phyloP scores from a whole-genome alignment of 2,797 vertebrate genomes.

The Sebastiscus albofasciatus region DNA sequence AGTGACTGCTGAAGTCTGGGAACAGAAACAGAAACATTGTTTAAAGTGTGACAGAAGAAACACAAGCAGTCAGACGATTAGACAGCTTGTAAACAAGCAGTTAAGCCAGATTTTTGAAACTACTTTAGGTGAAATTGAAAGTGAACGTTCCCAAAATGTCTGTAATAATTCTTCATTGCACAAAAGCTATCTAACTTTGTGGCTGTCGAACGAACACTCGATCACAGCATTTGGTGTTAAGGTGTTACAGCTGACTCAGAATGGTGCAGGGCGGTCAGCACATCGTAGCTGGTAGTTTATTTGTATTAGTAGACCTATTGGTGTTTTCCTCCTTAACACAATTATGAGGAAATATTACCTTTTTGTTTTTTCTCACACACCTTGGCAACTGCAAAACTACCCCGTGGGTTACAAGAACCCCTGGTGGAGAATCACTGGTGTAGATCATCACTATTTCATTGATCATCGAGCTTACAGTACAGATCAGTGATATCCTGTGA shows the following conservation, averaged over 20 bases:
- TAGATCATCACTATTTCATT: conserved; percentile 20
- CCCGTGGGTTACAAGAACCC: not conserved
- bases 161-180: not conserved
- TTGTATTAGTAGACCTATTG: not conserved
- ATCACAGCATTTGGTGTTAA: not conserved
- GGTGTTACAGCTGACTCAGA: not conserved
- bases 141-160: not conserved
- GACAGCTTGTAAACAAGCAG: not conserved
- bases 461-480: conserved; percentile 15
- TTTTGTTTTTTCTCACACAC: not conserved
- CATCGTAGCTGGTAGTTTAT: not conserved
- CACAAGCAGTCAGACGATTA: not conserved
- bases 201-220: not conserved
- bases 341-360: not conserved
- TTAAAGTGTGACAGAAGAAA: not conserved
- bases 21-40: not conserved
- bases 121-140: not conserved
- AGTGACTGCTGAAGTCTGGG: not conserved
- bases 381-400: not conserved
- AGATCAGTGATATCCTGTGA: conserved; percentile 9
- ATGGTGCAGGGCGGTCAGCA: not conserved
- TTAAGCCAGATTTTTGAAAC: not conserved
- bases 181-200: not conserved
- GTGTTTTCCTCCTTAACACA: not conserved
- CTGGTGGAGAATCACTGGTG: not conserved